phyloP scores from a whole-genome alignment of 2,797 vertebrate species.

The Phataginus tricuspis region DNA sequence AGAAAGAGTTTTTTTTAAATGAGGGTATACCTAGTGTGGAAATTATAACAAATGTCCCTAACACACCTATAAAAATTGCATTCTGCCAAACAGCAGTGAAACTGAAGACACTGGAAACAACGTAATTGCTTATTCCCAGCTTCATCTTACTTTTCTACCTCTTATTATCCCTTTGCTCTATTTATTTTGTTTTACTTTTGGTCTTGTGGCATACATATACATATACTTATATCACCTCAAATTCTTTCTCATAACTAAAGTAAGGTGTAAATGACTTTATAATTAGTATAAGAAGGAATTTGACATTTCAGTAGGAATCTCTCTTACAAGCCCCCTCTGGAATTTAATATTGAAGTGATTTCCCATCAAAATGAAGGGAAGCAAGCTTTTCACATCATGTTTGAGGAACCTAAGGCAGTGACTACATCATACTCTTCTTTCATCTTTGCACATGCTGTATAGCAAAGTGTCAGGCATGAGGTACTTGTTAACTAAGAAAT shows the following conservation, averaged over 20 bases:
- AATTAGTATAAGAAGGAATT: not conserved
- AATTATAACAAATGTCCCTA: not conserved
- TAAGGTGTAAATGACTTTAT: not conserved
- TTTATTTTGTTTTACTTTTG: not conserved
- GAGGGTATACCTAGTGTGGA: not conserved
- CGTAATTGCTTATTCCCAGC: not conserved
- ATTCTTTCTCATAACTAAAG: not conserved
- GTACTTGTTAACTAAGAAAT: not conserved
- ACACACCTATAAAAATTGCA: not conserved
- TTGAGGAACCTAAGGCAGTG: not conserved
- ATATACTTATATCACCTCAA: not conserved
- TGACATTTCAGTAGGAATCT: slow-evolving; percentile 10
- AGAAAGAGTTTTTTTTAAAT: not conserved
- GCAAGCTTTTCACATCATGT: not conserved
- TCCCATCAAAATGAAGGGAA: not conserved
- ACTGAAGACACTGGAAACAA: not conserved
- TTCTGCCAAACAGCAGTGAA: not conserved
- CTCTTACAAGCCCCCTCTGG: not conserved
- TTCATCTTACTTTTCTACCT: not conserved
- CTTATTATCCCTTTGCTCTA: not conserved
- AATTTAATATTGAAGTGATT: not conserved
- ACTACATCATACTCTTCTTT: not conserved
- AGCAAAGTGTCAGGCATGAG: not conserved
- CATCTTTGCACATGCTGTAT: not conserved
- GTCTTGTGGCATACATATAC: not conserved